Base-by-base conservation (phyloP, 2,797 vertebrate species). In the Hydrophis major region DNA sequence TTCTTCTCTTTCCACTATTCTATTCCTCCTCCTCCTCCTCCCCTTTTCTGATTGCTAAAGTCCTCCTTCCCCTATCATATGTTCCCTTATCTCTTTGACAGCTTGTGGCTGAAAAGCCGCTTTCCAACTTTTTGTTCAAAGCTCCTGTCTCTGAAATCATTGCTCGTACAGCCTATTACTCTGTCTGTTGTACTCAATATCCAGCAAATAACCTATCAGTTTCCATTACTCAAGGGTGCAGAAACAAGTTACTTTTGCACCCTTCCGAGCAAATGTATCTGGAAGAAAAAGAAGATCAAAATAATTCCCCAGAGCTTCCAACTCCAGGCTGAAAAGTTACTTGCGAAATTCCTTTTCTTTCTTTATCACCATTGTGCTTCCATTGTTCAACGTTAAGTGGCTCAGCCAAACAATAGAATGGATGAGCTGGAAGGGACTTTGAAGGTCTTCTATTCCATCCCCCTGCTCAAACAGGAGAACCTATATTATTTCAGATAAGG, bases 171-270 rank as follows among this genome's bases (percentile, higher is more conserved):
- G 55, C 42, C 83, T 74, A 2, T 90, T 92, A 61, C 86, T 91
- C 90, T 88, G 25, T 78, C 93, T 86, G 37, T 93, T 91, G 47
- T 89, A 92, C 66, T 93, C 93, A 92, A 93, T 50, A 66, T 86
- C 88, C 88, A 18, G 59, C 74, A 94, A 95, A 96, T 94, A 95
- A 95, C 91, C 92, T 78, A 94, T 95, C 96, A 92, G 89, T 95
- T 95, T 94, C 92, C 89, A 53, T 95, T 94, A 94, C 89, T 91
- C 87, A 88, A 42, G 69, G 87, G 90, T 16, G 66, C 92, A 60
- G 86, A 95, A 95, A 93, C 0, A 1, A 95, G 95, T 66, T 89
- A 87, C 18, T 0, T 0, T 28, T 66, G 27, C 2, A 1, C 2
- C 37, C 92, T 88, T 88, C 86, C 87, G n/a, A 90, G 87, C 86